Conservation (phyloP, 1,140 invertebrate genomes). For the Pachypsylla venusta region DNA sequence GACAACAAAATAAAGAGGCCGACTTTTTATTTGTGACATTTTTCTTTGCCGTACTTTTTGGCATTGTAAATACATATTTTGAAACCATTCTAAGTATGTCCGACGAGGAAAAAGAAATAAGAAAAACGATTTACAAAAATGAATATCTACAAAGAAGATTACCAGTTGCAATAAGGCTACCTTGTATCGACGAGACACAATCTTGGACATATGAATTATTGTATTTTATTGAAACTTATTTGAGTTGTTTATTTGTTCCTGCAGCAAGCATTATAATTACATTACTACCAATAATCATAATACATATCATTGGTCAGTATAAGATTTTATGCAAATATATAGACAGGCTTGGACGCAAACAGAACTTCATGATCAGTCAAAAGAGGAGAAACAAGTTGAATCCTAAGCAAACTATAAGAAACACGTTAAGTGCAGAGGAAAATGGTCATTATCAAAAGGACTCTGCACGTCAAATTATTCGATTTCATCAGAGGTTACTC, state of each 20-base stretch:
- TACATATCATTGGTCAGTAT: neutral
- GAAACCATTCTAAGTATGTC: neutral
- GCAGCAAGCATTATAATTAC: neutral
- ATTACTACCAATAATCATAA: neutral
- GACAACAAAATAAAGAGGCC: neutral
- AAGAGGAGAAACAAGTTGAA: no score
- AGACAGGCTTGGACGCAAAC: neutral
- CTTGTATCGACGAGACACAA: neutral
- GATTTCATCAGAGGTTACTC: no score
- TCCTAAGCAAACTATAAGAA: no score
- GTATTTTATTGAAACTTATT: neutral
- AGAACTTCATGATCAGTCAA: no score
- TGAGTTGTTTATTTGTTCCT: neutral
- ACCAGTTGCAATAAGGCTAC: neutral
- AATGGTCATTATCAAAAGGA: no score
- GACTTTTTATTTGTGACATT: neutral
- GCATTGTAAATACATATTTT: neutral
- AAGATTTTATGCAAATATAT: neutral
- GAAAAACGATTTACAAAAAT: neutral
- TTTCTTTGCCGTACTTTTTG: neutral
- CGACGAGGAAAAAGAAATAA: neutral
- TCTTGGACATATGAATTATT: neutral
- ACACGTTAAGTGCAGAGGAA: no score
- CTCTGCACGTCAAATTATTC: no score
- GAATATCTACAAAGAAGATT: neutral